Conservation (phyloP, 2,797 vertebrate genomes). For the Chelidonichthys spinosus region DNA sequence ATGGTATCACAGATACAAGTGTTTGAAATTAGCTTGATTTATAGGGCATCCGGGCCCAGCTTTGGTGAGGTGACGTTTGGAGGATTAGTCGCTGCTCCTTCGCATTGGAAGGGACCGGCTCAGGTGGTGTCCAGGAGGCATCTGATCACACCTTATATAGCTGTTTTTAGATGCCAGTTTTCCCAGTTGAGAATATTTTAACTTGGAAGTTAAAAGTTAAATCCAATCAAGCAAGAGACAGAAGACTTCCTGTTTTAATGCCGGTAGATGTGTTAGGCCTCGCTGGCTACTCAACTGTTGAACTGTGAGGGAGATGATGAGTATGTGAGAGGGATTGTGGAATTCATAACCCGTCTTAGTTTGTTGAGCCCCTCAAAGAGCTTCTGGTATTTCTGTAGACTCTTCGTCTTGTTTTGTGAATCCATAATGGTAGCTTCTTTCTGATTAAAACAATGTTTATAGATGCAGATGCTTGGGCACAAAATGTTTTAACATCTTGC, state of each 20-base stretch:
- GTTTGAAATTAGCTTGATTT: no score
- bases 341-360: background rate
- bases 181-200: no score
- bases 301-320: background rate
- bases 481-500: background rate
- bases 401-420: background rate
- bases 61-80: no score
- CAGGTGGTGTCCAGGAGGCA: no score
- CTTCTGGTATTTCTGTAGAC: background rate
- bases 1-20: no score
- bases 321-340: background rate
- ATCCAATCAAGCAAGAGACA: background rate
- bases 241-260: background rate
- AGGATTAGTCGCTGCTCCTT: no score
- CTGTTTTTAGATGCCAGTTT: no score
- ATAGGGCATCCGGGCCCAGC: no score
- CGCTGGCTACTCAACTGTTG: background rate
- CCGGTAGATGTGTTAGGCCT: background rate
- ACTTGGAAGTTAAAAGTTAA: no score
- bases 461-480: background rate
- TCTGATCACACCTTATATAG: no score
- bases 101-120: no score
- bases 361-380: background rate
- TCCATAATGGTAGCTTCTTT: background rate
- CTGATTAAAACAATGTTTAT: background rate